Base-by-base conservation (phyloP, 2,888 invertebrate genomes). In the Leptinotarsa rubiginosa region DNA sequence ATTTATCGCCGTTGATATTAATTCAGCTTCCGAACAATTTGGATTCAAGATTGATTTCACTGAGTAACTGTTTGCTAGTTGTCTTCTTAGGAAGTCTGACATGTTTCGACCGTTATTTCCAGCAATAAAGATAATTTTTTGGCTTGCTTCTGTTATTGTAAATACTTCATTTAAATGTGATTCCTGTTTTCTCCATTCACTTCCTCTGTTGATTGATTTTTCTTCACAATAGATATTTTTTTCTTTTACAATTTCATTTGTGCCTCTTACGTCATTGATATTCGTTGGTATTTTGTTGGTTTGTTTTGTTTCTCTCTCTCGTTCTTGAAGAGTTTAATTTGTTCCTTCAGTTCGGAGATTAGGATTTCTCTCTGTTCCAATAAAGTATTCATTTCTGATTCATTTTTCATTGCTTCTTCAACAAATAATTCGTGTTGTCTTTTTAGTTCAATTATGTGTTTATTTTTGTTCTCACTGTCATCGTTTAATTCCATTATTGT, bases 371-470 rank as follows among this genome's bases (percentile, higher is more conserved):
- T 13, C 15, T 16, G 16, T 50, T 50, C 16, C 49, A 50, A 50
- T 54, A 13, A 20, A 54, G 16, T 7, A 20, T 54, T 54, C 54
- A 54, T 54, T 41, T 41, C 10, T 41, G 18, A n/a, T 54, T 54
- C 54, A 54, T 54, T 54, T 54, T 54, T 54, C 54, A n/a, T 54
- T n/a, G 18, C 54, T 54, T 54, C 54, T 12, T 54, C 54, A n/a
- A 54, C 18, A 7, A 54, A 54, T 54, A 54, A 54, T 54, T 16
- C 4, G 7, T 54, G 54, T 54, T 54, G 20, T 54, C 31, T 41
- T 41, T 41, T 41, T 10, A 41, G 31, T 41, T 41, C 31, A 41
- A 10, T 10, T 41, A 41, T 54, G 54, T 18, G 54, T n/a, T 54
- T 54, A 7, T 54, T 54, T n/a, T 54, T 54, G 18, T 7, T 54